Percentiles rank a stretch among this genome's conserved stretches.
These are phyloP conservation scores for Syncerus caffer DNA, from an alignment of 2,797 vertebrate species.

Conservation along the genomic window DNA sequence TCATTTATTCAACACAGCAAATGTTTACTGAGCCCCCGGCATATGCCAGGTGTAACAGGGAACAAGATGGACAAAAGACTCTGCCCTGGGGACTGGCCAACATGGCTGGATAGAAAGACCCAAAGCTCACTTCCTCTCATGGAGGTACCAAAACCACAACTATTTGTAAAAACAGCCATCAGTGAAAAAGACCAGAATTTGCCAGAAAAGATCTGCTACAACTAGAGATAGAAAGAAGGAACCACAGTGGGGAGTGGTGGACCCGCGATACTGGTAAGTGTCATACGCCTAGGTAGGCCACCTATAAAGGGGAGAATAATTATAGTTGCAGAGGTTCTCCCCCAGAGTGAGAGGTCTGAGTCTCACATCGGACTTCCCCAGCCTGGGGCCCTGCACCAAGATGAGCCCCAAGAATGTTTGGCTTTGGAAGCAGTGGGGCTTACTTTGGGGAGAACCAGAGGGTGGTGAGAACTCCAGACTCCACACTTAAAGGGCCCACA, in stretches of 20 bases:
- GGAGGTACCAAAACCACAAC: background rate
- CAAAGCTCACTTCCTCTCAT: background rate
- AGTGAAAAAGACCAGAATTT: background rate
- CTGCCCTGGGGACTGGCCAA: background rate
- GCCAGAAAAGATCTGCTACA: background rate
- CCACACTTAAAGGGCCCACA: background rate
- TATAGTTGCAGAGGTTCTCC: background rate
- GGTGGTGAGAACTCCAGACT: background rate
- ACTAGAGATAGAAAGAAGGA: background rate
- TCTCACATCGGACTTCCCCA: background rate
- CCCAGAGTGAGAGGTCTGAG: background rate
- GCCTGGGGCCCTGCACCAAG: background rate
- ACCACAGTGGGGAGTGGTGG: background rate
- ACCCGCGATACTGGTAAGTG: accelerated
- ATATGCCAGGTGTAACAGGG: background rate
- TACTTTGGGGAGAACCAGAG: background rate
- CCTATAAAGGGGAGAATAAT: background rate
- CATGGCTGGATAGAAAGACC: background rate
- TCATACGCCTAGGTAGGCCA: accelerated
- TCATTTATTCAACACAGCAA: background rate
- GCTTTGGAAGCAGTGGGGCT: background rate
- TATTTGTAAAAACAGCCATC: background rate
- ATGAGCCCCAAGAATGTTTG: background rate
- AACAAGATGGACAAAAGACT: background rate
- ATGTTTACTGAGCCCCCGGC: background rate